Conservation (phyloP, 2,888 invertebrate species). For the Diachrysia chrysitis region DNA sequence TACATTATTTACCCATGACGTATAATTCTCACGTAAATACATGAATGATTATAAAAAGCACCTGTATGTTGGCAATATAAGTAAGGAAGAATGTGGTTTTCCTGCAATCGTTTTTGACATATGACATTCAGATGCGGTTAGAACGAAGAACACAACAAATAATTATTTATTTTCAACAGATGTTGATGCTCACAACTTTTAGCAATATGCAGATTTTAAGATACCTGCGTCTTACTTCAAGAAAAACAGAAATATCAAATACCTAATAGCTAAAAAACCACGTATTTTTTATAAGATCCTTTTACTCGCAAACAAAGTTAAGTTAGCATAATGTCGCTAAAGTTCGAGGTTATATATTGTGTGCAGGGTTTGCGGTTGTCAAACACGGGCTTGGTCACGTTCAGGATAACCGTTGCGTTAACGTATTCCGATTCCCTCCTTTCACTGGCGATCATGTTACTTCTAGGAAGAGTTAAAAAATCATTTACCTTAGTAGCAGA, state of each 20-base stretch:
- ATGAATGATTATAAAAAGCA: not conserved
- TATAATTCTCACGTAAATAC: not conserved
- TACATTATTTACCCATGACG: not conserved
- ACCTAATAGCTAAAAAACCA: not conserved
- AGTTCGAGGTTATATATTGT: not conserved
- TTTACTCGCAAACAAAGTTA: not conserved
- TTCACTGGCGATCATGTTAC: not conserved
- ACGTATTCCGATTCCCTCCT: conserved; percentile 1
- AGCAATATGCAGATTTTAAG: not conserved
- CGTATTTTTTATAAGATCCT: not conserved
- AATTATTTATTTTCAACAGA: not conserved
- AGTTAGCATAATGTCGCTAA: not conserved
- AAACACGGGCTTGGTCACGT: conserved; percentile 2
- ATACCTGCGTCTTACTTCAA: no score
- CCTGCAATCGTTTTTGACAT: not conserved
- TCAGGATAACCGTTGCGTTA: not conserved
- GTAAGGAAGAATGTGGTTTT: not conserved
- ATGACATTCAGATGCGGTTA: not conserved
- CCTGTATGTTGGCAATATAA: not conserved
- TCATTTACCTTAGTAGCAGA: not conserved
- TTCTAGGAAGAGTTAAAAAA: not conserved
- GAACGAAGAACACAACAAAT: not conserved
- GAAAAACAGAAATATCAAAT: no score
- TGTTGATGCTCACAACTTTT: not conserved
- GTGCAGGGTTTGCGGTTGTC: conserved; percentile 4